phyloP scores from a whole-genome alignment of 2,888 invertebrate species.

The Microdon myrmicae region DNA sequence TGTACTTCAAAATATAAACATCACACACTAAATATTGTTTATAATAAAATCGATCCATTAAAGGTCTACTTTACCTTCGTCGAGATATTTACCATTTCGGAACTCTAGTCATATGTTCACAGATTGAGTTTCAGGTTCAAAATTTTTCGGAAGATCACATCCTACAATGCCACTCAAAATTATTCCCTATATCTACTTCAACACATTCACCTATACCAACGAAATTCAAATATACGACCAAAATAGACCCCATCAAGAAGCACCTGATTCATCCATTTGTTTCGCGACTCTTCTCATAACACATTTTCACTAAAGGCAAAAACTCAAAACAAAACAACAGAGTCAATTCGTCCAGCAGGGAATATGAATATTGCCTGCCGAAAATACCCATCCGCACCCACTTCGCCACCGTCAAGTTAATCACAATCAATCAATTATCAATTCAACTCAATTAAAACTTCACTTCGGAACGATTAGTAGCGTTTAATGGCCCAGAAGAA shows the following conservation, averaged over 20 bases:
- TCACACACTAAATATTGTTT: too few relatives aligned
- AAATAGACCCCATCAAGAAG: slow-evolving; percentile 1
- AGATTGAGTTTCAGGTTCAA: background rate
- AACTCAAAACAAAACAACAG: slow-evolving; percentile 15
- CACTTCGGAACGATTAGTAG: slow-evolving; percentile 51
- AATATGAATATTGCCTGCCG: slow-evolving; percentile 20
- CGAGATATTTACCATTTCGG: too few relatives aligned
- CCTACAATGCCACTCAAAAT: background rate
- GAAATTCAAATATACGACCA: slow-evolving; percentile 6
- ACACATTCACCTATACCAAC: slow-evolving; percentile 12
- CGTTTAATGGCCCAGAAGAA: slow-evolving; percentile 51
- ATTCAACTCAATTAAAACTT: slow-evolving; percentile 52
- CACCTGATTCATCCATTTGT: slow-evolving; percentile 22
- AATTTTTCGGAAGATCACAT: background rate
- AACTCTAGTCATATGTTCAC: too few relatives aligned
- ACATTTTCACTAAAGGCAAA: slow-evolving; percentile 4
- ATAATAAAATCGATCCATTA: too few relatives aligned
- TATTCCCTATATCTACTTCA: slow-evolving; percentile 4
- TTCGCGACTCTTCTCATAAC: background rate
- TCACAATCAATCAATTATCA: slow-evolving; percentile 52
- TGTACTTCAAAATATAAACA: too few relatives aligned
- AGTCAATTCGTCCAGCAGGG: slow-evolving; percentile 9
- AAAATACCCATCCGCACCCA: slow-evolving; percentile 45
- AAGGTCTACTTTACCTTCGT: too few relatives aligned
- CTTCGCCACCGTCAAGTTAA: slow-evolving; percentile 43